Evolutionary conservation across 2,888 invertebrate species (phyloP).

Genomic region (Apamea sordens): DNA sequence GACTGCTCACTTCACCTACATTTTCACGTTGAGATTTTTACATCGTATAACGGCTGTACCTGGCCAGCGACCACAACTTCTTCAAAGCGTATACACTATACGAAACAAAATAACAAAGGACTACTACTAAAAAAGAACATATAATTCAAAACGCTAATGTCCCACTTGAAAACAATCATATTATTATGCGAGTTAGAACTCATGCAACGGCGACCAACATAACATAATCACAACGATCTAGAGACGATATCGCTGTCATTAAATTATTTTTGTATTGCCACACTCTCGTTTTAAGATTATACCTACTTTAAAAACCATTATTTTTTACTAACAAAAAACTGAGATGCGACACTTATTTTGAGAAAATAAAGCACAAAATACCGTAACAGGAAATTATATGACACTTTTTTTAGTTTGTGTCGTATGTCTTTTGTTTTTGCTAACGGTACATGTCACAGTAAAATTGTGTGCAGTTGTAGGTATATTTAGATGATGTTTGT

Average conservation of each 20-base stretch:
- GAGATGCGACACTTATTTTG: conserved; percentile 18
- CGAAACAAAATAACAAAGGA: conserved; percentile 2
- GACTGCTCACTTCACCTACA: not conserved
- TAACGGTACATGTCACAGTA: conserved; percentile 71
- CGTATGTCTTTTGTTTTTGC: conserved; percentile 72
- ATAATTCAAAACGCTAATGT: conserved; percentile 62
- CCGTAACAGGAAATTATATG: conserved; percentile 15
- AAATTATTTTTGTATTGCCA: conserved; percentile 76
- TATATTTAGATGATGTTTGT: conserved; percentile 60
- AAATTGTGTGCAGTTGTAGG: conserved; percentile 65
- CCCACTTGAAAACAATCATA: conserved; percentile 68
- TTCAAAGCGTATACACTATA: not conserved
- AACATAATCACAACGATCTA: conserved; percentile 73
- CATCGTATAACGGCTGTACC: not conserved
- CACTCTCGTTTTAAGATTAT: conserved; percentile 67
- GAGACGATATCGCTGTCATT: conserved; percentile 75
- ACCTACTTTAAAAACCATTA: conserved; percentile 55
- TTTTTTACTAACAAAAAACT: conserved; percentile 23
- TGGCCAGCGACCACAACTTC: not conserved
- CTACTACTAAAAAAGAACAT: conserved; percentile 25
- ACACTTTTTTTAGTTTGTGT: conserved; percentile 48
- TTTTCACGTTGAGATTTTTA: no score
- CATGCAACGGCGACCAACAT: conserved; percentile 64
- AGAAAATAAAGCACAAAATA: conserved; percentile 49
- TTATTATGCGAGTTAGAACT: conserved; percentile 63